phyloP scores from a whole-genome alignment of 2,797 vertebrate species.

The Cichlasoma orientale region DNA sequence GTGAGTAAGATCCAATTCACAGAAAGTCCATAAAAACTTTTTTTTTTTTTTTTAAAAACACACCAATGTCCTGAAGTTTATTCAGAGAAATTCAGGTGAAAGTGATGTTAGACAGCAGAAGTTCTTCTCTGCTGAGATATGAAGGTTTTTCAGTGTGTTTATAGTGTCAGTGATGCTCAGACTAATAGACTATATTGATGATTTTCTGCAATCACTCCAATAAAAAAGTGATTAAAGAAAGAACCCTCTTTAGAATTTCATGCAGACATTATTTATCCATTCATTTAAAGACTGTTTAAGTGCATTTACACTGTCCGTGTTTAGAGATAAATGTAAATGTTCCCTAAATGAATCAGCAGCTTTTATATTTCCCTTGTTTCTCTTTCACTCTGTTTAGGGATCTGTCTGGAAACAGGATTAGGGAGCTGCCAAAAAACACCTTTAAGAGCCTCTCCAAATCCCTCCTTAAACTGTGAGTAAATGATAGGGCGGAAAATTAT shows the following conservation, averaged over 20 bases:
- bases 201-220: not conserved
- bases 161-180: not conserved
- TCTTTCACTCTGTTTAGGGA: constrained; percentile 68
- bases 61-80: not conserved
- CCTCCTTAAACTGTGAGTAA: constrained; percentile 83
- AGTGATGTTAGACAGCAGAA: not conserved
- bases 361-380: not conserved
- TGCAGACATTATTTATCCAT: not conserved
- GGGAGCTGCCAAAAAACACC: constrained; percentile 72
- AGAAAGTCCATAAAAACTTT: not conserved
- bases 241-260: not conserved
- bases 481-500: not conserved
- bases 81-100: not conserved
- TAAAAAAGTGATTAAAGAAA: not conserved
- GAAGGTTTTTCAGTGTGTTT: not conserved
- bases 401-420: constrained; percentile 82
- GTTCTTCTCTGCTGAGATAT: not conserved
- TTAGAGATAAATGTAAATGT: not conserved
- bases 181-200: not conserved
- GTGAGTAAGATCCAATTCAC: constrained; percentile 61
- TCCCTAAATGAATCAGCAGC: not conserved
- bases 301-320: not conserved
- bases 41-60: not conserved
- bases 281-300: not conserved
- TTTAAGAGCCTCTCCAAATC: constrained; percentile 79